These are phyloP conservation scores for Eilema depressum DNA, from an alignment of 2,888 invertebrate genomes.

Conservation along the genomic window DNA sequence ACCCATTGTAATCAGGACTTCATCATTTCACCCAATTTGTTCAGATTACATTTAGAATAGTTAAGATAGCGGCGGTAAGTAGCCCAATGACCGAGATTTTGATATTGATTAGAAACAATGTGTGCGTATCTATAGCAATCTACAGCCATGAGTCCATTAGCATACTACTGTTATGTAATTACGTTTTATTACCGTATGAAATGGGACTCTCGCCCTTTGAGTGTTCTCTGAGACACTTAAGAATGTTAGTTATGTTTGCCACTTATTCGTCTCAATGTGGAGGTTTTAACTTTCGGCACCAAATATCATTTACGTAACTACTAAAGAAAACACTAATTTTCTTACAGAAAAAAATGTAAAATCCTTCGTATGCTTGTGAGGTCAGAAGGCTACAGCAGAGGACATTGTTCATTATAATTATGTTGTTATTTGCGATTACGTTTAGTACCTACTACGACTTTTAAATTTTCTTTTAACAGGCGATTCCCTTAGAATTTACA, in stretches of 20 bases:
- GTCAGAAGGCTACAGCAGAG: neutral
- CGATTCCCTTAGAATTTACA: neutral
- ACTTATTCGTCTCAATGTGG: neutral
- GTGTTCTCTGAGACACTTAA: neutral
- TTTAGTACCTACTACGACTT: neutral
- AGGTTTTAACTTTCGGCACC: neutral
- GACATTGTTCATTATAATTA: neutral
- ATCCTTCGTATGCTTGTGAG: neutral
- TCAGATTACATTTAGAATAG: neutral
- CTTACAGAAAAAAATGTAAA: neutral
- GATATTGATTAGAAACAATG: slow-evolving; percentile 24
- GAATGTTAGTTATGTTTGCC: neutral
- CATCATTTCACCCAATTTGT: slow-evolving; percentile 28
- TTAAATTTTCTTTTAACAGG: neutral
- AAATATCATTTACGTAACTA: neutral
- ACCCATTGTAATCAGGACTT: slow-evolving; percentile 6
- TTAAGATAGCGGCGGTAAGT: slow-evolving; percentile 48
- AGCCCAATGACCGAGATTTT: slow-evolving; percentile 62
- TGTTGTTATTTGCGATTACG: neutral
- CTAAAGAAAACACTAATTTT: neutral
- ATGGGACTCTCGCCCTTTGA: neutral
- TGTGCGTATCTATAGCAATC: neutral
- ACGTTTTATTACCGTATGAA: neutral
- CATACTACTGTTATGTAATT: neutral
- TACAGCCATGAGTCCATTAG: neutral